A percentile compares a stretch with the other conserved stretches of the same genome.
Evolutionary conservation across 2,797 vertebrate genomes (phyloP).

Genomic region (Intellagama lesueurii): DNA sequence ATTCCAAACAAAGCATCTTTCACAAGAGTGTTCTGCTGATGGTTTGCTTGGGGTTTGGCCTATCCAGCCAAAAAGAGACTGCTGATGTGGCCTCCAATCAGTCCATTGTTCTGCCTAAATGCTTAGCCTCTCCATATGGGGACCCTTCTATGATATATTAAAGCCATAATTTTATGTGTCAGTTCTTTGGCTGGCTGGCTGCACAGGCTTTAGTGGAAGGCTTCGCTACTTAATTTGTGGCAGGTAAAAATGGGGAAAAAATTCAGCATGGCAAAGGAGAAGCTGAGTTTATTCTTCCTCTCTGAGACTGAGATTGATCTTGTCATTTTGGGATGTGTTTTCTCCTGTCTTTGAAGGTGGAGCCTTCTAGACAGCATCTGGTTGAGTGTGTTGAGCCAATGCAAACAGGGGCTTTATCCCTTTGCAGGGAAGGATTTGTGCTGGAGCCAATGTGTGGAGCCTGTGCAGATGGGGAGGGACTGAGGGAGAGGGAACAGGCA

Average conservation of each 20-base stretch:
- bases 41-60: accelerated
- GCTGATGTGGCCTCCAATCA: neutral
- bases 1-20: slow-evolving; percentile 55
- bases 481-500: neutral
- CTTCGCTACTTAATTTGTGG: neutral
- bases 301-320: neutral
- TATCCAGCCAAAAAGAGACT: neutral
- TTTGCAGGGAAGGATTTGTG: neutral
- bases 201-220: neutral
- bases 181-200: neutral
- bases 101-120: slow-evolving; percentile 1
- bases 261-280: neutral
- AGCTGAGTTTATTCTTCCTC: neutral
- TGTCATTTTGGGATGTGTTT: neutral
- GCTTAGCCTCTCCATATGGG: neutral
- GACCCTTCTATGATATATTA: neutral
- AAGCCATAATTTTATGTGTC: slow-evolving; percentile 17
- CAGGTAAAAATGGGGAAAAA: slow-evolving; percentile 10
- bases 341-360: slow-evolving; percentile 16
- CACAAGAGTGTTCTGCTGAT: slow-evolving; percentile 33
- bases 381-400: neutral
- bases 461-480: neutral
- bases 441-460: neutral
- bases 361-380: slow-evolving; percentile 12
- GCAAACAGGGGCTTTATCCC: neutral